Evolutionary conservation across 2,113 vertebrate genomes (phyloP).

Genomic region (Oryctolagus cuniculus): DNA sequence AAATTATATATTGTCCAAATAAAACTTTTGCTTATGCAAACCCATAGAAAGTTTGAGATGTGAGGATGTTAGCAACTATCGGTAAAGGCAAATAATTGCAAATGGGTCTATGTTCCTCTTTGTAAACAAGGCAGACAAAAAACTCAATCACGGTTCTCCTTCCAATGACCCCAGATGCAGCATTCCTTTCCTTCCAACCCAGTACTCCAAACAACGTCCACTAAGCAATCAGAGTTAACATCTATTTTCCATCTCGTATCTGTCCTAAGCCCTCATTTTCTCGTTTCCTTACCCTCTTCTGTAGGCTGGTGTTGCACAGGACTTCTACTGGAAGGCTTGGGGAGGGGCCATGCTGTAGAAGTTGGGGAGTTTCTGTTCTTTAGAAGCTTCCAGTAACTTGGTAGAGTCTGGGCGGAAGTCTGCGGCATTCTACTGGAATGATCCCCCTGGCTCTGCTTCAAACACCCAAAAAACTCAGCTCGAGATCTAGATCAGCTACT

Average conservation of each 20-base stretch:
- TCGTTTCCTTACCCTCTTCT: not conserved
- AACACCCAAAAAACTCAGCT: not conserved
- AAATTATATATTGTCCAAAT: constrained; percentile 26
- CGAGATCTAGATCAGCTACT: not conserved
- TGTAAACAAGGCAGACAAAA: not conserved
- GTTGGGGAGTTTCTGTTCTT: not conserved
- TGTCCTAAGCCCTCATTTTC: not conserved
- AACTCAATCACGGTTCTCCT: not conserved
- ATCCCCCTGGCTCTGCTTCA: not conserved
- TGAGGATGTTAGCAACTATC: not conserved
- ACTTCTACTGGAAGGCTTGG: not conserved
- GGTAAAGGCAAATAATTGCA: not conserved
- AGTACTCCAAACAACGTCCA: not conserved
- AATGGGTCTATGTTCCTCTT: not conserved
- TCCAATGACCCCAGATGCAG: not conserved
- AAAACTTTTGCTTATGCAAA: not conserved
- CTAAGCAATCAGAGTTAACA: not conserved
- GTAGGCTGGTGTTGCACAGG: not conserved
- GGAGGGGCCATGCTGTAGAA: not conserved
- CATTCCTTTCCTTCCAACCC: not conserved
- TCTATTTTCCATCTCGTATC: not conserved
- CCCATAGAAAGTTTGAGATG: not conserved
- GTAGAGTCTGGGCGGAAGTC: not conserved
- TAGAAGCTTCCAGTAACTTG: not conserved
- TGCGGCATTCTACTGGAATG: not conserved